A percentile compares a stretch with the other conserved stretches of the same genome.
These are phyloP conservation scores for Cisticola juncidis DNA, from an alignment of 2,113 vertebrate genomes.

Conservation along the genomic window DNA sequence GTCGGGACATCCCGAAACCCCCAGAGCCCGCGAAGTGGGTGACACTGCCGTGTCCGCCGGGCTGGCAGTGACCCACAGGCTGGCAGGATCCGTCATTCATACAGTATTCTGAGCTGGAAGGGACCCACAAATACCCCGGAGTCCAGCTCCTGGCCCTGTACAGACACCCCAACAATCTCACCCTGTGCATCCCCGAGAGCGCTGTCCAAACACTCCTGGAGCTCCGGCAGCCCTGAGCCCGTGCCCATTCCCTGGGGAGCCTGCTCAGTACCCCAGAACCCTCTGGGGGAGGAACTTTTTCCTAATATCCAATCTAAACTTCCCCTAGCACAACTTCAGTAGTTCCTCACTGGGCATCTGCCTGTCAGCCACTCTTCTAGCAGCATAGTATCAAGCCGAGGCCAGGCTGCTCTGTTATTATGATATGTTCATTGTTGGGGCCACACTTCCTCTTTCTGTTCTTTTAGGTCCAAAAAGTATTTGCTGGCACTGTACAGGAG, in stretches of 20 bases:
- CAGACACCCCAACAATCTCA: neutral
- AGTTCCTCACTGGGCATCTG: neutral
- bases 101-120: no score
- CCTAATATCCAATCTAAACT: rapidly evolving
- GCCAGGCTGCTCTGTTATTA: neutral
- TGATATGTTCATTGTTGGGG: rapidly evolving
- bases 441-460: neutral
- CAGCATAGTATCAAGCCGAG: neutral
- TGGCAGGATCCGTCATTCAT: neutral
- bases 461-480: neutral
- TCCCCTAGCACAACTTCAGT: neutral
- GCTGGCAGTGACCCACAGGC: neutral
- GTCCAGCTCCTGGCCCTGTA: neutral
- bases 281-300: neutral
- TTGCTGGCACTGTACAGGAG: neutral
- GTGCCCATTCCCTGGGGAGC: neutral
- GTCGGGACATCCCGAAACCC: neutral
- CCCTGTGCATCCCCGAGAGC: rapidly evolving
- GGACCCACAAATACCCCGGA: neutral
- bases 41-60: neutral
- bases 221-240: neutral
- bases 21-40: neutral
- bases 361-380: neutral
- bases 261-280: neutral
- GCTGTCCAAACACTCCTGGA: rapidly evolving